A percentile compares a stretch with the other conserved stretches of the same genome.
Evolutionary conservation across 2,113 vertebrate genomes (phyloP).

Genomic region (Melanerpes aurifrons): DNA sequence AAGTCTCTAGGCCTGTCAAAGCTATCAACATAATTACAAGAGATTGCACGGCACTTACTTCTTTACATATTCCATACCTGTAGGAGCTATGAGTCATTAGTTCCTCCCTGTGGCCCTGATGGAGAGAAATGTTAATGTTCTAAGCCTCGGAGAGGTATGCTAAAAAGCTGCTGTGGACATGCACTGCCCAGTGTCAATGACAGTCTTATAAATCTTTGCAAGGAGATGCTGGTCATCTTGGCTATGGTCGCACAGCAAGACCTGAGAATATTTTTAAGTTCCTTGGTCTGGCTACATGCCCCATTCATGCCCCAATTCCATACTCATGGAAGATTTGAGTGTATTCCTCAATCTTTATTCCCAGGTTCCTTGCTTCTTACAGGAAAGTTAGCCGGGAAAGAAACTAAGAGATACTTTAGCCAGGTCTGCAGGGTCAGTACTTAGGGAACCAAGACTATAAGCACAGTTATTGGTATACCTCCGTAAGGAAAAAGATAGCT

Average conservation of each 20-base stretch:
- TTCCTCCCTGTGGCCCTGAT: not conserved
- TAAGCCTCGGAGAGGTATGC: not conserved
- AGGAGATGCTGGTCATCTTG: conserved; percentile 13
- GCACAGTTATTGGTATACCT: not conserved
- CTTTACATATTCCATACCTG: conserved; percentile 39
- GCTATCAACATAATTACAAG: conserved; percentile 44
- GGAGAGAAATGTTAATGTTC: not conserved
- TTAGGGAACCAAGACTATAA: not conserved
- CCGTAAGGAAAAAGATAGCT: not conserved
- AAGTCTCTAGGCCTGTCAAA: conserved; percentile 29
- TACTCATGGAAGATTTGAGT: not conserved
- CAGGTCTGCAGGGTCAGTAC: not conserved
- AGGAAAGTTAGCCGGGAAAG: not conserved
- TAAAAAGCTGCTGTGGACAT: conserved; percentile 20
- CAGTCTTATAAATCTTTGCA: not conserved
- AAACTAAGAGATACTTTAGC: not conserved
- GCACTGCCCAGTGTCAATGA: not conserved
- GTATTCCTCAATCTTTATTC: not conserved
- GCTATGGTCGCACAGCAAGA: not conserved
- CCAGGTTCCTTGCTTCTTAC: not conserved
- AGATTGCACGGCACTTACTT: conserved; percentile 1
- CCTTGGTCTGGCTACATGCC: not conserved
- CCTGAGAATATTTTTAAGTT: not conserved
- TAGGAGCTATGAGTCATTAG: conserved; percentile 34
- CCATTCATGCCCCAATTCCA: not conserved